phyloP scores from a whole-genome alignment of 1,140 invertebrate genomes.

The Tetranychus cinnabarinus region DNA sequence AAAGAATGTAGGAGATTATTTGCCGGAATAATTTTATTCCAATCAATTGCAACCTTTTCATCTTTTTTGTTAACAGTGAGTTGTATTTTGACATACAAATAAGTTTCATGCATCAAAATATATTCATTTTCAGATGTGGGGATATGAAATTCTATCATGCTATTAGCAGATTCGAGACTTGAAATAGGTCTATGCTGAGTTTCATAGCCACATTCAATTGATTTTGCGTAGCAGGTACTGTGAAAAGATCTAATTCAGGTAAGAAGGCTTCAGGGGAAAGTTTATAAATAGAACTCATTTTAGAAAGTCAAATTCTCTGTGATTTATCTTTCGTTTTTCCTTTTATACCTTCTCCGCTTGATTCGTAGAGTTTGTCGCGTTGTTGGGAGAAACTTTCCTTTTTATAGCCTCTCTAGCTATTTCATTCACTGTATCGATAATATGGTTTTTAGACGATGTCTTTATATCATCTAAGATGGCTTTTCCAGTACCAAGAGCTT shows the following conservation, averaged over 20 bases:
- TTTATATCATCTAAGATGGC: neutral
- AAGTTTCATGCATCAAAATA: neutral
- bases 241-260: neutral
- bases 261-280: neutral
- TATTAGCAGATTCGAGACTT: neutral
- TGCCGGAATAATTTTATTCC: neutral
- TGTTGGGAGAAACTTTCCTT: neutral
- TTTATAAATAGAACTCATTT: neutral
- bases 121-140: neutral
- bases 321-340: neutral
- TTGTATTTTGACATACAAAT: neutral
- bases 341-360: neutral
- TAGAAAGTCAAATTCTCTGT: neutral
- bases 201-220: neutral
- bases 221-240: neutral
- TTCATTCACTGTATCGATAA: neutral
- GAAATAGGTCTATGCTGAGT: neutral
- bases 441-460: neutral
- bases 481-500: neutral
- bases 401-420: neutral
- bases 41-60: neutral
- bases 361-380: too few species aligned
- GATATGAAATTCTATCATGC: neutral
- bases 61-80: neutral
- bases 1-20: neutral